These are phyloP conservation scores for Oxytorus armatus DNA, from an alignment of 2,888 invertebrate species.

Conservation along the genomic window DNA sequence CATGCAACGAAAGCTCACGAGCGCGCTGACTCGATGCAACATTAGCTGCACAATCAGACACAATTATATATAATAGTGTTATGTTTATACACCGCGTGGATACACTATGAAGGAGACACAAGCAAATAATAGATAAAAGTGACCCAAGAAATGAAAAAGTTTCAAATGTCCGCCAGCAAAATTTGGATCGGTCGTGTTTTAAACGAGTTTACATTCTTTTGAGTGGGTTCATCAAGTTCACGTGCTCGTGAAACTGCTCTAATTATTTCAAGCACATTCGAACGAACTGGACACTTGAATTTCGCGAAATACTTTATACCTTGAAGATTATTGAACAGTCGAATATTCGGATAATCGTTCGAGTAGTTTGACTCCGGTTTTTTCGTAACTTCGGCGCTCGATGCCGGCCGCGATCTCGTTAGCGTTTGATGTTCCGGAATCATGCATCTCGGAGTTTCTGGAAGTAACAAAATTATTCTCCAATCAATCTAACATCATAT, in stretches of 20 bases:
- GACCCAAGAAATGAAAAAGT: slow-evolving; percentile 1
- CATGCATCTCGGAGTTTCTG: slow-evolving; percentile 75
- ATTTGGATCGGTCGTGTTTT: background rate
- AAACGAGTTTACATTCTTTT: background rate
- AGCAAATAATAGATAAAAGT: too few species aligned
- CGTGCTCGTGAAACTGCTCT: background rate
- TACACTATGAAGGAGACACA: background rate
- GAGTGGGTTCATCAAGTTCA: background rate
- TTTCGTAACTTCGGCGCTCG: slow-evolving; percentile 44
- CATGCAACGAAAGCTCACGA: slow-evolving; percentile 61
- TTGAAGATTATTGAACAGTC: slow-evolving; percentile 78
- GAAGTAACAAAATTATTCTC: slow-evolving; percentile 41
- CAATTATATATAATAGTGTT: background rate
- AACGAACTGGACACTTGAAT: background rate
- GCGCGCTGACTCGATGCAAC: slow-evolving; percentile 45
- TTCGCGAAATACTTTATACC: slow-evolving; percentile 72
- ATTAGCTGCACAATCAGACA: background rate
- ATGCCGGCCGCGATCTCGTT: slow-evolving; percentile 56
- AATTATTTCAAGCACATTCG: background rate
- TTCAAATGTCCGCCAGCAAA: too few species aligned
- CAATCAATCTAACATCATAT: too few species aligned
- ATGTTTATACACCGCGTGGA: slow-evolving; percentile 10
- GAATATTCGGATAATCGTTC: slow-evolving; percentile 80
- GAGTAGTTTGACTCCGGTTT: slow-evolving; percentile 69
- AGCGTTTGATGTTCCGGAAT: slow-evolving; percentile 65